phyloP scores from a whole-genome alignment of 2,888 invertebrate species.

The Hypsopygia costalis region DNA sequence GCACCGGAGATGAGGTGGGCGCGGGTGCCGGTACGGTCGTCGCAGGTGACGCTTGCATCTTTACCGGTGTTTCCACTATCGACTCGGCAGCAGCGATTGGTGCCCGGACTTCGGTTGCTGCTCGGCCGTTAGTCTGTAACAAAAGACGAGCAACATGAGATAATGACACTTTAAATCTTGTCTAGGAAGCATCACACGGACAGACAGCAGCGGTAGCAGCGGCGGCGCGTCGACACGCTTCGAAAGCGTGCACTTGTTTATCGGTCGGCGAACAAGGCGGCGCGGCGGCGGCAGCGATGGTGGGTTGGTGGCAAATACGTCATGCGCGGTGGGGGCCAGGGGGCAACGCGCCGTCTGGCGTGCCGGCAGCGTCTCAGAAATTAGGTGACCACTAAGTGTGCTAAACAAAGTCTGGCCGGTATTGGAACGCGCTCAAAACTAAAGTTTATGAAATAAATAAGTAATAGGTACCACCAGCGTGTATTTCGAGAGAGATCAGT shows the following conservation, averaged over 20 bases:
- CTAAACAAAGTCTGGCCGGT: slow-evolving; percentile 17
- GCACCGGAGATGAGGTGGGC: slow-evolving; percentile 60
- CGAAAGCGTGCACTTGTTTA: slow-evolving; percentile 59
- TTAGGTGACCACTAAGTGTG: slow-evolving; percentile 38
- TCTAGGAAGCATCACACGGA: background rate
- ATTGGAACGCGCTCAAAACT: slow-evolving; percentile 1
- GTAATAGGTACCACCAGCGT: no score
- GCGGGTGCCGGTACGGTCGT: slow-evolving; percentile 62
- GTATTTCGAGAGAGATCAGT: no score
- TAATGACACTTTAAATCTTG: background rate
- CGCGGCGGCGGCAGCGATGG: slow-evolving; percentile 17
- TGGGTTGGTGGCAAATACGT: slow-evolving; percentile 30
- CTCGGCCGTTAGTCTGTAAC: slow-evolving; percentile 66
- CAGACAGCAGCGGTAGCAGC: slow-evolving; percentile 13
- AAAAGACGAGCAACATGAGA: slow-evolving; percentile 28
- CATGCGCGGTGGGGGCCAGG: slow-evolving; percentile 54
- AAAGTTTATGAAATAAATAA: no score
- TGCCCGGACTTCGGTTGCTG: slow-evolving; percentile 64
- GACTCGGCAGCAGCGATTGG: slow-evolving; percentile 80
- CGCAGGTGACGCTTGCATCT: slow-evolving; percentile 73
- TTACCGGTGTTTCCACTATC: slow-evolving; percentile 70
- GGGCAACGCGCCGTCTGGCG: slow-evolving; percentile 55
- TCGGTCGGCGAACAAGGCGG: slow-evolving; percentile 32
- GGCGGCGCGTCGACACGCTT: slow-evolving; percentile 44
- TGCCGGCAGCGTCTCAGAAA: slow-evolving; percentile 30